Evolutionary conservation across 2,797 vertebrate species (phyloP).

Genomic region (Chelidonichthys spinosus): DNA sequence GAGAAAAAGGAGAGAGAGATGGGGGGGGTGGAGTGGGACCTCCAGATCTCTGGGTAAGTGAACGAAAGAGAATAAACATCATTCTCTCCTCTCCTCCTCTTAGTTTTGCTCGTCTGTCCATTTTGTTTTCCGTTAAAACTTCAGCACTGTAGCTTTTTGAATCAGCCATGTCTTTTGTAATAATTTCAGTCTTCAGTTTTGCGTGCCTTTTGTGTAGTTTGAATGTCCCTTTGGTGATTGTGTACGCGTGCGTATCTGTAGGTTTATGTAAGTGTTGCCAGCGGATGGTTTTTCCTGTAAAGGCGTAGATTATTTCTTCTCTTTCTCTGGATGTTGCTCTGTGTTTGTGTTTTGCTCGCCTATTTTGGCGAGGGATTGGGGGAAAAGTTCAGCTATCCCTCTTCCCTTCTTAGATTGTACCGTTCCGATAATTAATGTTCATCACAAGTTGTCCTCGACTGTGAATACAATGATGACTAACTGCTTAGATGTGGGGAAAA

Average conservation of each 20-base stretch:
- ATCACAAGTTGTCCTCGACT: no score
- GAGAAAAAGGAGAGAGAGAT: slow-evolving; percentile 31
- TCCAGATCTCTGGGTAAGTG: no score
- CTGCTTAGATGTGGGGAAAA: no score
- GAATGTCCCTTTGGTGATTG: slow-evolving; percentile 56
- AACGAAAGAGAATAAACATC: no score
- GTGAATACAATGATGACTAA: no score
- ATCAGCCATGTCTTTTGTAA: slow-evolving; percentile 42
- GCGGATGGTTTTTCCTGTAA: slow-evolving; percentile 29
- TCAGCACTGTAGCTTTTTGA: slow-evolving; percentile 54
- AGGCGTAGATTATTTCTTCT: slow-evolving; percentile 46
- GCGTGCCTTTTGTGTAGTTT: slow-evolving; percentile 31
- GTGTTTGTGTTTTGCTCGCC: slow-evolving; percentile 68
- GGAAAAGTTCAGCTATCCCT: slow-evolving; percentile 82
- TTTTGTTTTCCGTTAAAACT: slow-evolving; percentile 43
- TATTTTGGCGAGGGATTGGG: slow-evolving; percentile 71
- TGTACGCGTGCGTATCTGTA: slow-evolving; percentile 38
- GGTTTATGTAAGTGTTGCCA: slow-evolving; percentile 36
- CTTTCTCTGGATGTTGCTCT: slow-evolving; percentile 60
- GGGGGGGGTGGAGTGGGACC: slow-evolving; percentile 50
- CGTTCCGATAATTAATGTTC: no score
- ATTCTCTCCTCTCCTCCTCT: slow-evolving; percentile 3
- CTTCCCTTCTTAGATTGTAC: slow-evolving; percentile 68
- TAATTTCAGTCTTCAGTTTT: slow-evolving; percentile 20
- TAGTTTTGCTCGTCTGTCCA: slow-evolving; percentile 23